These are phyloP conservation scores for Imbricaverruca yamaguchii DNA, from an alignment of 2,888 invertebrate genomes.

Conservation along the genomic window DNA sequence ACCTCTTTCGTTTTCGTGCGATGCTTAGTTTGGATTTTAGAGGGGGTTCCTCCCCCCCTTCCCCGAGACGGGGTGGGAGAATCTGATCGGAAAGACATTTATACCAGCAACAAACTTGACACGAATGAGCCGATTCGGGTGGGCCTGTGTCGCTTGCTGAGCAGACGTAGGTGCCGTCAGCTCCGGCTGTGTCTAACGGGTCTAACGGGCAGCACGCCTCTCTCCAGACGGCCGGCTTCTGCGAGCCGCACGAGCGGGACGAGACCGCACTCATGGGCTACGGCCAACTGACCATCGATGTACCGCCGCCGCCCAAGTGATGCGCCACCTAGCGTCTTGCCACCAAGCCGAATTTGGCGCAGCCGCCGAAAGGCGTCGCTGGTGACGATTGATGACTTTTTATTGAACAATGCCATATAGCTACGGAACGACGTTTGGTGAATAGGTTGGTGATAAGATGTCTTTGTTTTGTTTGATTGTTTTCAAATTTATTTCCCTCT, in stretches of 20 bases:
- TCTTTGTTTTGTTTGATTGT: constrained; percentile 11
- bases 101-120: too few relatives aligned
- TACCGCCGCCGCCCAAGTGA: not conserved
- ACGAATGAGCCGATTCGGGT: too few relatives aligned
- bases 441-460: not conserved
- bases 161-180: too few relatives aligned
- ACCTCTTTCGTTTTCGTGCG: too few relatives aligned
- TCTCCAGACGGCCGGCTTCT: constrained; percentile 43
- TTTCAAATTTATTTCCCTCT: not conserved
- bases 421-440: not conserved
- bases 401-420: not conserved
- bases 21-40: too few relatives aligned
- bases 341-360: not conserved
- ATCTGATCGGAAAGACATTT: too few relatives aligned
- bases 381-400: not conserved
- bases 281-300: constrained; percentile 82
- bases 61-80: too few relatives aligned
- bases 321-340: not conserved
- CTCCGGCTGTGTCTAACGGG: too few relatives aligned
- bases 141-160: too few relatives aligned
- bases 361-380: not conserved
- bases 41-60: too few relatives aligned
- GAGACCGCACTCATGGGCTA: constrained; percentile 92
- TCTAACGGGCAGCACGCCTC: too few relatives aligned
- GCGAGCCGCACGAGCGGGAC: constrained; percentile 61